Base-by-base conservation (phyloP, 2,797 vertebrate species). In the Danio albolineatus region DNA sequence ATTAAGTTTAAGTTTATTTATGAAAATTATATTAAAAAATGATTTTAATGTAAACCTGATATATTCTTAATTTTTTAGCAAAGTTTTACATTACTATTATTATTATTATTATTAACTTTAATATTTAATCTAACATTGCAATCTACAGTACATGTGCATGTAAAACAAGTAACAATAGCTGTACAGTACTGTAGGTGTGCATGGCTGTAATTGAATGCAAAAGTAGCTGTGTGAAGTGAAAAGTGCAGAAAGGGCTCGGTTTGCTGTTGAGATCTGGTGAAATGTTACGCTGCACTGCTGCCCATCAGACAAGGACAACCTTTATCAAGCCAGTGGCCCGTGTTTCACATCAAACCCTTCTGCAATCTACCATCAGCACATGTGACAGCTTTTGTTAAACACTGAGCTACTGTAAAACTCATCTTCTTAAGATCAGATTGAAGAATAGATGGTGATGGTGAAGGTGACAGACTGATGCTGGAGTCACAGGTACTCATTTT, bases 351-450 rank as follows among this genome's bases (percentile, higher is more conserved):
- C 14, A 75, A 17, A 36, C 16, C 48, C 54, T 71, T 57, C 72
- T 72, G 28, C 38, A 39, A 57, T 46, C 17, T 36, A 36, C 19
- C 44, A 19, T 59, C 16, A 36, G 51, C 13, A 14, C 43, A 13
- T 9, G 69, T 71, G 64, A 49, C 19, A 12, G 44, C 12, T 46
- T 46, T 46, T 61, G 57, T 39, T 85, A 79, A 85, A 85, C 83
- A 80, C 84, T 86, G 88, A 82, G 21, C 46, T 13, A 67, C 5
- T 21, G n/a, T 43, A 59, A 28, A 46, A 73, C 41, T 5, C 38
- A 16, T 38, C 21, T 36, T 53, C 9, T 53, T 54, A 56, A 49
- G 72, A 53, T 59, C 71, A 51, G 59, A 76, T 71, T 28, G 28
- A 48, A 73, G 60, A 79, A 46, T 28, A 56, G 66, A 82, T 61